Evolutionary conservation across 2,888 invertebrate genomes (phyloP).

Genomic region (Pyrrhia umbra): DNA sequence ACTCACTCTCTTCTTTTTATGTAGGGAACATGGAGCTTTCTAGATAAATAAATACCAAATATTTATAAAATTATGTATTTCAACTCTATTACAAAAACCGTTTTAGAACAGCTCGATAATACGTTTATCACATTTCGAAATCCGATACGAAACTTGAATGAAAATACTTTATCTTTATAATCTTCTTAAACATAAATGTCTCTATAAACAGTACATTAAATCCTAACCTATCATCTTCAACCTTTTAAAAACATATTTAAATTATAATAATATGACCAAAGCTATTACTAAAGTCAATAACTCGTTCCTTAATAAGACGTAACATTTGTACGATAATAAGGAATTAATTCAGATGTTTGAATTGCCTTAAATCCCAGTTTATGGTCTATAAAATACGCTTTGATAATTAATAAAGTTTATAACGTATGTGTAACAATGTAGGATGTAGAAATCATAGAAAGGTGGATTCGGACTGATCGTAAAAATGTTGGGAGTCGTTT

Average conservation of each 20-base stretch:
- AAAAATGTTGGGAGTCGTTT: conserved; percentile 74
- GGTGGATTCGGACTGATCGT: conserved; percentile 69
- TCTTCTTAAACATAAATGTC: conserved; percentile 41
- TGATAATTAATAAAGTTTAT: conserved; percentile 75
- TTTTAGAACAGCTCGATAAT: conserved; percentile 1
- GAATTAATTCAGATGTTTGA: conserved; percentile 68
- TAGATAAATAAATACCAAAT: neutral
- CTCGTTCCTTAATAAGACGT: conserved; percentile 65
- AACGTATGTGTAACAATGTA: conserved; percentile 68
- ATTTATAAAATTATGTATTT: no score
- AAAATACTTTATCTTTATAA: conserved; percentile 25
- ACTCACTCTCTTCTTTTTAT: neutral
- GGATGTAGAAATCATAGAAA: conserved; percentile 68
- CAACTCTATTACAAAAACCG: neutral
- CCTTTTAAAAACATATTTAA: conserved; percentile 68
- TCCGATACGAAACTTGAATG: conserved; percentile 14
- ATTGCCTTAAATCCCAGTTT: conserved; percentile 68
- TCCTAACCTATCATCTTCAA: conserved; percentile 66
- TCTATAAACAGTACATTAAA: conserved; percentile 64
- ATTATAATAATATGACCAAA: conserved; percentile 65
- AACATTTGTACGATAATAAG: conserved; percentile 71
- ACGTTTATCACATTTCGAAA: conserved; percentile 23
- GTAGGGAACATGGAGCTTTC: neutral
- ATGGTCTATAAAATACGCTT: conserved; percentile 69
- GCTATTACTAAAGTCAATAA: conserved; percentile 61